Evolutionary conservation across 2,888 invertebrate genomes (phyloP), one percentile per base, ranked within the genome.

Genomic region (Germaria angustata): DNA sequence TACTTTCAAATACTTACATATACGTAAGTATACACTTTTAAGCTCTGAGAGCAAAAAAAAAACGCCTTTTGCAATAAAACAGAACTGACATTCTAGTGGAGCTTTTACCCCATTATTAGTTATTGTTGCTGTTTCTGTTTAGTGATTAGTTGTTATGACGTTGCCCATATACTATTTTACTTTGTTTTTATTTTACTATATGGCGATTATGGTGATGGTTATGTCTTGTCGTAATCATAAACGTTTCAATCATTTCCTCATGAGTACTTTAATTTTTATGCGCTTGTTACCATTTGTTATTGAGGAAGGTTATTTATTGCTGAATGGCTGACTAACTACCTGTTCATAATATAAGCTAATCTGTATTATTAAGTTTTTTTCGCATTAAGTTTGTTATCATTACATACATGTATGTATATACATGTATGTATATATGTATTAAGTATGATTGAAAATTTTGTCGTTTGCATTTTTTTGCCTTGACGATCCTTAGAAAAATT

Each of bases 211-310:
- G 13, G 39, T 34, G 39, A 57, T 71, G 59, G 63, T 69, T 22
- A 69, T 68, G 44, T 63, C 53, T 72, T 77, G 63, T 68, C 55
- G 71, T 75, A 65, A 68, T 49, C 51, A 59, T 76, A 71, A 71
- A 71, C 75, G 59, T 68, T 72, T 77, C n/a, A 46, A 81, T 77
- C 72, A 77, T 68, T 77, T 72, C 51, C 36, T 51, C 44, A 32
- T 55, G 17, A 32, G 6, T 44, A 32, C 32, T 28, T 28, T 28
- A 5, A 32, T 5, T 41, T 66, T 34, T 15, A 51, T 55, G 5
- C 9, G 15, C 8, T 32, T 34, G 34, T 69, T 41, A n/a, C 11
- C 34, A 17, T 75, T 71, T 77, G 9, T 15, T 73, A 61, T 68
- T 77, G 66, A 39, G 77, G 55, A 72, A 77, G 77, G 71, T 76